Evolutionary conservation across 2,797 vertebrate genomes (phyloP).

Genomic region (Oreochromis grahami): DNA sequence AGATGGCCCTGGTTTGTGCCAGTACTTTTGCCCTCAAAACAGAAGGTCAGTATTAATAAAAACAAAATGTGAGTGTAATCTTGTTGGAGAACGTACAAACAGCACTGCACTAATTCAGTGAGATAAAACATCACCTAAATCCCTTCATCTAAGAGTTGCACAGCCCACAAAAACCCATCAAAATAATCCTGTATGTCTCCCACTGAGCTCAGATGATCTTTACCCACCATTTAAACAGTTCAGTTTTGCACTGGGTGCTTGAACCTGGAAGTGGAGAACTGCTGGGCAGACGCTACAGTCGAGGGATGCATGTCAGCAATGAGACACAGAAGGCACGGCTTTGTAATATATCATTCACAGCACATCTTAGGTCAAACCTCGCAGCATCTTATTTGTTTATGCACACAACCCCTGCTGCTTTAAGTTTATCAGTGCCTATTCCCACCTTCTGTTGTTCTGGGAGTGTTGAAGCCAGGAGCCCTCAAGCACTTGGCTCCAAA

Average conservation of each 20-base stretch:
- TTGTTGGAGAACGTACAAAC: neutral
- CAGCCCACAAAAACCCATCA: neutral
- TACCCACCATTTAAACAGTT: neutral
- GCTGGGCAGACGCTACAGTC: neutral
- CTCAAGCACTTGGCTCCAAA: constrained; percentile 15
- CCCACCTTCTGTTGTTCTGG: neutral
- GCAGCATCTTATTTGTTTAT: neutral
- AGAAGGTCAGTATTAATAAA: neutral
- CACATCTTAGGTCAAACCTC: neutral
- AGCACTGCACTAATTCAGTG: neutral
- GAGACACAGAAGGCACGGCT: neutral
- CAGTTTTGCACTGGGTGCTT: neutral
- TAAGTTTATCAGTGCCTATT: neutral
- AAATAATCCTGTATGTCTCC: neutral
- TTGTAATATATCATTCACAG: neutral
- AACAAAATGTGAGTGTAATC: neutral
- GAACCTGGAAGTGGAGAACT: neutral
- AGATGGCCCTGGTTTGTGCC: neutral
- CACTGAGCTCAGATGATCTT: neutral
- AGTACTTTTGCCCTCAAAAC: neutral
- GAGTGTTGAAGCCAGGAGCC: constrained; percentile 4
- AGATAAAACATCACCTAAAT: neutral
- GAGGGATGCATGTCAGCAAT: neutral
- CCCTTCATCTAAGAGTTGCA: neutral
- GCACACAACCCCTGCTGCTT: neutral